These are phyloP conservation scores for Drusus annulatus DNA, from an alignment of 1,140 invertebrate species.

Conservation along the genomic window DNA sequence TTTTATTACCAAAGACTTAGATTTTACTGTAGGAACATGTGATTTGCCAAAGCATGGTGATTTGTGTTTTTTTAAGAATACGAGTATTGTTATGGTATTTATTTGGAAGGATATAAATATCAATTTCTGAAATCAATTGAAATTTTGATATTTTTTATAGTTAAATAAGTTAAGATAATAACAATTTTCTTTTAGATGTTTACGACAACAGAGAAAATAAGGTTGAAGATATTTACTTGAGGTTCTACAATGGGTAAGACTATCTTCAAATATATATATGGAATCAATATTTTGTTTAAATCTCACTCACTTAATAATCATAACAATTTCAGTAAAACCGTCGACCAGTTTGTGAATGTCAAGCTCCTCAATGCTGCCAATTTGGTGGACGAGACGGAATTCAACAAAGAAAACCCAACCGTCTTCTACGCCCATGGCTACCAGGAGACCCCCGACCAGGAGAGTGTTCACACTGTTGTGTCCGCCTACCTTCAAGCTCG, in stretches of 20 bases:
- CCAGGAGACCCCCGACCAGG: slow-evolving; percentile 71
- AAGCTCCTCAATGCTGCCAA: slow-evolving; percentile 63
- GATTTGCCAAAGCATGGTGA: not conserved
- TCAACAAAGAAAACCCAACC: slow-evolving; percentile 70
- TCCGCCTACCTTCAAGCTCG: slow-evolving; percentile 45
- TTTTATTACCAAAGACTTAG: not conserved
- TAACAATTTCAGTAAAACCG: slow-evolving; percentile 61
- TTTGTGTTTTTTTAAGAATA: not conserved
- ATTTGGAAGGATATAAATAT: not conserved
- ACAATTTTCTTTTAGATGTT: slow-evolving; percentile 48
- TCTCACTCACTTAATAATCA: not conserved
- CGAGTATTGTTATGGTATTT: too few species aligned
- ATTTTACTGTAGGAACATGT: not conserved
- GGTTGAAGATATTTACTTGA: slow-evolving; percentile 53
- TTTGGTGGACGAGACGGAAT: slow-evolving; percentile 66
- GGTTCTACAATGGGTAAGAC: slow-evolving; percentile 55
- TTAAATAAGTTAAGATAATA: not conserved
- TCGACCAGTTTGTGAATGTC: slow-evolving; percentile 66
- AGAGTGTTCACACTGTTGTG: slow-evolving; percentile 70
- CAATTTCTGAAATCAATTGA: not conserved
- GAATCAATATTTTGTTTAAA: not conserved
- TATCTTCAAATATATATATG: not conserved
- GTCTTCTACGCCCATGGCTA: slow-evolving; percentile 75
- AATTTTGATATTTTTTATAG: not conserved
- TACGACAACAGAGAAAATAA: slow-evolving; percentile 48